These are phyloP conservation scores for Ciconia maguari DNA, from an alignment of 2,113 vertebrate species.

Conservation along the genomic window DNA sequence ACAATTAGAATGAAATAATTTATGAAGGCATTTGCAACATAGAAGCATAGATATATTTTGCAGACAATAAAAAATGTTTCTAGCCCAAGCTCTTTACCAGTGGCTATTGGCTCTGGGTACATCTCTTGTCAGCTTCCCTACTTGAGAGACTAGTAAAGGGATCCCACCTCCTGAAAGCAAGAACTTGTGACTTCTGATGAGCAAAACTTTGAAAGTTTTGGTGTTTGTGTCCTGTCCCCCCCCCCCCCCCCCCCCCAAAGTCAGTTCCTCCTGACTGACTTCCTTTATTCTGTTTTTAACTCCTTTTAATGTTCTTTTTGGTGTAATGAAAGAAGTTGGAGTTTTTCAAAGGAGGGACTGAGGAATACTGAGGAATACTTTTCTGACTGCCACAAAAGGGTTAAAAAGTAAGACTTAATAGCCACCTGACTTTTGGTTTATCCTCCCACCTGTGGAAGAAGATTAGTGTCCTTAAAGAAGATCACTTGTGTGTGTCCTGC, in stretches of 20 bases:
- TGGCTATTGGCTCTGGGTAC: background rate
- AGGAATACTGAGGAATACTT: background rate
- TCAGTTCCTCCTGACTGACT: background rate
- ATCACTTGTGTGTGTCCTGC: constrained; percentile 59
- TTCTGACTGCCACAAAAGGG: constrained; percentile 6
- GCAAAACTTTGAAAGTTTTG: background rate
- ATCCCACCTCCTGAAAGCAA: background rate
- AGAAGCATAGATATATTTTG: background rate
- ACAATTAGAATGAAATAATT: background rate
- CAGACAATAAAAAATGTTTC: background rate
- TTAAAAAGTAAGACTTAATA: constrained; percentile 61
- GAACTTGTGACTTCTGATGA: background rate
- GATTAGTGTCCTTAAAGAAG: constrained; percentile 73
- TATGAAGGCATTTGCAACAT: background rate
- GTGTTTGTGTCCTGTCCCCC: background rate
- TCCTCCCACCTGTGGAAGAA: constrained; percentile 70
- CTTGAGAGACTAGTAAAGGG: background rate
- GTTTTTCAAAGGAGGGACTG: background rate
- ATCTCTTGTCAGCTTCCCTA: background rate
- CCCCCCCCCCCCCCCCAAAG: too few relatives aligned
- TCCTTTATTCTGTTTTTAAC: background rate
- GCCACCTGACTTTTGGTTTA: constrained; percentile 48
- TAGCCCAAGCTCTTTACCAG: background rate
- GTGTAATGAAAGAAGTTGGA: background rate
- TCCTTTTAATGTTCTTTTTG: background rate